phyloP scores from a whole-genome alignment of 2,113 vertebrate species.

The Gallinago media region DNA sequence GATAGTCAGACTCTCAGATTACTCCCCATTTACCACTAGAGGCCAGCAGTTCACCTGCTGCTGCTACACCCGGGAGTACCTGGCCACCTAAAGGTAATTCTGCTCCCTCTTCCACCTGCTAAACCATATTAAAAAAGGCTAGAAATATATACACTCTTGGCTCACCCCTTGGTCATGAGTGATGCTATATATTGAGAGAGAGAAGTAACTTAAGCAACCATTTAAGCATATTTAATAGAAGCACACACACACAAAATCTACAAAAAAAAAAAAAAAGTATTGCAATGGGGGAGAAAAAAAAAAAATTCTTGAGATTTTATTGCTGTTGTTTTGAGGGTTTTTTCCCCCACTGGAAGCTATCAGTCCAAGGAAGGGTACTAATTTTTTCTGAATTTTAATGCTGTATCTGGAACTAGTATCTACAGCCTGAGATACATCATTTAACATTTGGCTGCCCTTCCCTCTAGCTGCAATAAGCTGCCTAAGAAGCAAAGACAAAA shows the following conservation, averaged over 20 bases:
- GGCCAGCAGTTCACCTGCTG: slow-evolving; percentile 39
- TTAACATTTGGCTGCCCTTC: slow-evolving; percentile 12
- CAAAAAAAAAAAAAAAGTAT: not conserved
- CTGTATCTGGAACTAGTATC: not conserved
- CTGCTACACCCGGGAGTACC: not conserved
- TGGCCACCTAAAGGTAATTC: not conserved
- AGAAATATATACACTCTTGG: not conserved
- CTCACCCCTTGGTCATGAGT: not conserved
- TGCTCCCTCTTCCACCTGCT: not conserved
- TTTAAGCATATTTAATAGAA: not conserved
- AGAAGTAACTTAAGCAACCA: not conserved
- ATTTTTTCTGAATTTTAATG: not conserved
- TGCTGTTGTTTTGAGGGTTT: not conserved
- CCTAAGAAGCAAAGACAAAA: not conserved
- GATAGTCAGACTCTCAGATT: not conserved
- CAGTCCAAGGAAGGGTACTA: not conserved
- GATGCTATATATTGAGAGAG: not conserved
- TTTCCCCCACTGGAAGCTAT: not conserved
- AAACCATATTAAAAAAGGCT: not conserved
- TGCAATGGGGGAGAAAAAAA: not conserved
- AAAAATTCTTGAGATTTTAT: not conserved
- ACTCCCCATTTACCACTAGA: slow-evolving; percentile 1
- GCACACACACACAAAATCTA: not conserved
- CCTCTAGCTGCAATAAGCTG: not conserved
- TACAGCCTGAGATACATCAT: not conserved